phyloP scores from a whole-genome alignment of 2,113 vertebrate species.

The Epinephelus moara region DNA sequence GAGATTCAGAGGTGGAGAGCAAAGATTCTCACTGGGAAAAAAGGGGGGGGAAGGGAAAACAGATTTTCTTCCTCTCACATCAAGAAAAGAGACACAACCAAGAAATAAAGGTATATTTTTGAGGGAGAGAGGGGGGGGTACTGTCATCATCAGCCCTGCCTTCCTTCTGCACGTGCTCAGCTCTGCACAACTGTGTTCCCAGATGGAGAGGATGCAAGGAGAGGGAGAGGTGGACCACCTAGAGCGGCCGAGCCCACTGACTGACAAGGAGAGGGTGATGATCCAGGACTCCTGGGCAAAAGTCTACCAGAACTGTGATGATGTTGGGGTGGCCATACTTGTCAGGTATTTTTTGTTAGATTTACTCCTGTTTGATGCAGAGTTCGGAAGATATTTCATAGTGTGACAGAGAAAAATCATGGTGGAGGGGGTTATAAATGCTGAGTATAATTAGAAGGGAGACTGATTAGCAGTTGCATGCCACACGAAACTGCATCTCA shows the following conservation, averaged over 20 bases:
- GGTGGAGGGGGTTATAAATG: background rate
- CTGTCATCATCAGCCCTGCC: constrained; percentile 39
- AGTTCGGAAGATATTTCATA: background rate
- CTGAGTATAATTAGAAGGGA: background rate
- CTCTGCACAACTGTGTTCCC: constrained; percentile 66
- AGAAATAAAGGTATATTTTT: constrained; percentile 57
- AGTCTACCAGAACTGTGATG: constrained; percentile 81
- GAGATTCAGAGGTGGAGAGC: constrained; percentile 70
- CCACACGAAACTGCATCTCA: background rate
- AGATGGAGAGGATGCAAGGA: constrained; percentile 79
- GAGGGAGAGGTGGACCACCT: constrained; percentile 67
- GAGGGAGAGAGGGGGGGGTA: constrained; percentile 7
- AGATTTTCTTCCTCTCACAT: constrained; percentile 11
- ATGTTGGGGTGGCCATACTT: constrained; percentile 80
- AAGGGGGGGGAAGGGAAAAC: constrained; percentile 21
- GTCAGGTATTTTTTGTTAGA: constrained; percentile 75
- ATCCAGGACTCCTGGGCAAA: constrained; percentile 83
- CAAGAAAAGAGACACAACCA: constrained; percentile 25
- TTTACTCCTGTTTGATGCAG: background rate
- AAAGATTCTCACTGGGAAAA: constrained; percentile 54
- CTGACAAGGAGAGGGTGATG: constrained; percentile 75
- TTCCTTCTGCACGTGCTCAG: constrained; percentile 66
- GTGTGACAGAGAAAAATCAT: background rate
- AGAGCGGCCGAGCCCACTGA: constrained; percentile 74
- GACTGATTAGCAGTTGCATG: background rate